These are phyloP conservation scores for Spatulosminthurus flaviceps DNA, from an alignment of 2,888 invertebrate genomes.

Conservation along the genomic window DNA sequence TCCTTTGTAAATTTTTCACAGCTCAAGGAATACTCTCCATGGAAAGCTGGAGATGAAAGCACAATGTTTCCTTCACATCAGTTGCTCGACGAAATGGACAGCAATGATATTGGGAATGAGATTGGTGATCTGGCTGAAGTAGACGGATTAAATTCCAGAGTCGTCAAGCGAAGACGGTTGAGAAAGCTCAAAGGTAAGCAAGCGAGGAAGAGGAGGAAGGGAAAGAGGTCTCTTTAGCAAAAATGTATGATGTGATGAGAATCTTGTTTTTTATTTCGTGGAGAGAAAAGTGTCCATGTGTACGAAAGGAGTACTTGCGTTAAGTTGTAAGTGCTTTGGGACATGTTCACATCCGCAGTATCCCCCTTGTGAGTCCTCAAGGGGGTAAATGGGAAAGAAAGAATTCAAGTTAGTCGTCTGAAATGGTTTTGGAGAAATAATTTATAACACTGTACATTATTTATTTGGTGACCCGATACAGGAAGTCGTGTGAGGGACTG, in stretches of 20 bases:
- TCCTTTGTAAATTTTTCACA: conserved; percentile 46
- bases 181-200: conserved; percentile 53
- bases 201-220: conserved; percentile 50
- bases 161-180: conserved; percentile 27
- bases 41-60: conserved; percentile 46
- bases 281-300: neutral
- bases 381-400: conserved; percentile 25
- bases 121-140: conserved; percentile 50
- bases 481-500: conserved; percentile 58
- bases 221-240: conserved; percentile 46
- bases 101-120: conserved; percentile 62
- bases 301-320: neutral
- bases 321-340: too few relatives aligned
- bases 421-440: conserved; percentile 40
- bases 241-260: conserved; percentile 41
- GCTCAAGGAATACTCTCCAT: conserved; percentile 63
- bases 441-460: conserved; percentile 41
- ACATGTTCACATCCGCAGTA: neutral
- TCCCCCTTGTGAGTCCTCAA: conserved; percentile 12
- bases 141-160: conserved; percentile 32
- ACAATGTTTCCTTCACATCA: neutral
- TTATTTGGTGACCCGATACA: conserved; percentile 42
- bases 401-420: conserved; percentile 30
- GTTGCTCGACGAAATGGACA: conserved; percentile 44
- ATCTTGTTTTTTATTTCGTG: too few relatives aligned